Evolutionary conservation across 2,888 invertebrate genomes (phyloP).

Genomic region (Autographa pulchrina): DNA sequence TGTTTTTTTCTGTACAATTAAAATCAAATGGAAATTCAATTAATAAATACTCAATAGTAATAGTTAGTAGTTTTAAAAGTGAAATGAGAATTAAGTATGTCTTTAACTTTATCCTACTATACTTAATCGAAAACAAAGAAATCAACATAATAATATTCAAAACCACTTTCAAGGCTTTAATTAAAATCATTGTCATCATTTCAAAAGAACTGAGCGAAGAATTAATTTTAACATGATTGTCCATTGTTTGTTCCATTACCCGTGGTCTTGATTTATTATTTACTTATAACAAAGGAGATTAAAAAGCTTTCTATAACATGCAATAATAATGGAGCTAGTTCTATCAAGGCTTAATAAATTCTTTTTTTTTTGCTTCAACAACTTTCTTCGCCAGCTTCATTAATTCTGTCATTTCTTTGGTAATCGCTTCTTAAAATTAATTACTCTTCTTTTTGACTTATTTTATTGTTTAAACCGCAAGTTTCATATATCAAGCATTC

Average conservation of each 20-base stretch:
- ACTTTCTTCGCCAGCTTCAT: constrained; percentile 28
- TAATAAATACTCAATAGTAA: too few relatives aligned
- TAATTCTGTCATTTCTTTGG: constrained; percentile 11
- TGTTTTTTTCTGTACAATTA: too few relatives aligned
- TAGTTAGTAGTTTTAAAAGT: not conserved
- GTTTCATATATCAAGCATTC: constrained; percentile 58
- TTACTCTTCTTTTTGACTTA: constrained; percentile 20
- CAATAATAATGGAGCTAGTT: constrained; percentile 30
- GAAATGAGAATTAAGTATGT: not conserved
- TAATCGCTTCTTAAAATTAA: constrained; percentile 30
- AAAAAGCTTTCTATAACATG: constrained; percentile 51
- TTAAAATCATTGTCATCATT: constrained; percentile 55
- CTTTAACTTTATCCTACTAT: not conserved
- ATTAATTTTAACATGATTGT: constrained; percentile 50
- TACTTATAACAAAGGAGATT: constrained; percentile 49
- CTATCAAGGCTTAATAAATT: constrained; percentile 33
- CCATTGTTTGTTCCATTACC: constrained; percentile 48
- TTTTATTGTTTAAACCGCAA: constrained; percentile 21
- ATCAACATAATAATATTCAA: constrained; percentile 21
- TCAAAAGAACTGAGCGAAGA: constrained; percentile 50
- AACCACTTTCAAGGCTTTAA: constrained; percentile 37
- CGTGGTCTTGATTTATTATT: constrained; percentile 54
- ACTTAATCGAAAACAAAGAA: constrained; percentile 30
- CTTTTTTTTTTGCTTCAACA: constrained; percentile 23
- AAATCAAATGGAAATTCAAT: too few relatives aligned